A percentile compares a stretch with the other conserved stretches of the same genome.
These are phyloP conservation scores for Nothocercus julius DNA, from an alignment of 2,113 vertebrate genomes.

Conservation along the genomic window DNA sequence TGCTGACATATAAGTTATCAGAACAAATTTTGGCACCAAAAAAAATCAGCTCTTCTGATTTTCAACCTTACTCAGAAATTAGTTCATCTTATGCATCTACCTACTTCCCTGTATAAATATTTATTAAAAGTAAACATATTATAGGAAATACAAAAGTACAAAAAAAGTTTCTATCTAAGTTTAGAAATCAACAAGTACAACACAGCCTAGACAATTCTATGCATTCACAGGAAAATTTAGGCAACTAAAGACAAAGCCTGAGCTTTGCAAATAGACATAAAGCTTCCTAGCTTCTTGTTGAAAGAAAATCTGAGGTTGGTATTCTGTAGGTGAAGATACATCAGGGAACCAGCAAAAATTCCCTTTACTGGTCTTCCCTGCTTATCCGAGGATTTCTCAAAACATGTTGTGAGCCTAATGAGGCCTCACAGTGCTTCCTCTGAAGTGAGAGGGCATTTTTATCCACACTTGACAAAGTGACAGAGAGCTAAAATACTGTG, in stretches of 20 bases:
- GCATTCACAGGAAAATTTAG: background rate
- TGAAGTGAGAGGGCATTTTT: background rate
- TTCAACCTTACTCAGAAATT: background rate
- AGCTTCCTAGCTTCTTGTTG: background rate
- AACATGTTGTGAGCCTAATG: background rate
- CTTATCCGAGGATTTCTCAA: background rate
- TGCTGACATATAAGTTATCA: background rate
- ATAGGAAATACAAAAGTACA: background rate
- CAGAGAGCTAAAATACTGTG: background rate
- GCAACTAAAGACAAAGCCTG: background rate
- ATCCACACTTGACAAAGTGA: background rate
- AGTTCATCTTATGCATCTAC: background rate
- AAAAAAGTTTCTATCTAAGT: background rate
- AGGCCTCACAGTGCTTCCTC: background rate
- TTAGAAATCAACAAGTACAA: background rate
- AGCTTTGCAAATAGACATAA: background rate
- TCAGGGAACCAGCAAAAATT: background rate
- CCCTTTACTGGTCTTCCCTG: background rate
- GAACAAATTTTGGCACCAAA: background rate
- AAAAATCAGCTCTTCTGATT: background rate
- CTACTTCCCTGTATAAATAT: background rate
- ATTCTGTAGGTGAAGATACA: background rate
- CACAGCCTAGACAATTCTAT: background rate
- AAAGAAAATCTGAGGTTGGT: background rate
- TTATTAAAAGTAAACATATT: background rate